Evolutionary conservation across 2,888 invertebrate genomes (phyloP).

Genomic region (Tenthredo scrophulariae): DNA sequence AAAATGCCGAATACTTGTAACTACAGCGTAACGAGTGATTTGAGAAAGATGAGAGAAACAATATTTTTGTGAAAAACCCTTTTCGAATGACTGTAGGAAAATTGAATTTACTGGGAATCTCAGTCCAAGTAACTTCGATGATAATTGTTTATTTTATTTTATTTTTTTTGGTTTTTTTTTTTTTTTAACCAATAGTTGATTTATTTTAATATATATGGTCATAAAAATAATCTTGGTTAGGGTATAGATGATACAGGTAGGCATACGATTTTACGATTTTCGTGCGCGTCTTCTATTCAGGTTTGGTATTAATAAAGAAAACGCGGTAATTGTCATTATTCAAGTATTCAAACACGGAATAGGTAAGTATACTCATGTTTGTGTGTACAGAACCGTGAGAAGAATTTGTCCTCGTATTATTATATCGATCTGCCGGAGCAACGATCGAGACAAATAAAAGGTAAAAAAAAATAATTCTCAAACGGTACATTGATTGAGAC

Average conservation of each 20-base stretch:
- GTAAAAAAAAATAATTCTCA: neutral
- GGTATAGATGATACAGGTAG: neutral
- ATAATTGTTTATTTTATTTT: neutral
- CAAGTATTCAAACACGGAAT: neutral
- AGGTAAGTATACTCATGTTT: too few relatives aligned
- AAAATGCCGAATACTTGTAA: too few relatives aligned
- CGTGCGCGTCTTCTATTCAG: neutral
- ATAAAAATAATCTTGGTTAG: neutral
- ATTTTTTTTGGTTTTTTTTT: neutral
- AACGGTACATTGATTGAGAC: neutral
- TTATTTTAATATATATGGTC: neutral
- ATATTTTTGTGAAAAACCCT: too few relatives aligned
- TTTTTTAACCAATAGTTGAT: neutral
- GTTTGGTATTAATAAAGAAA: slow-evolving; percentile 1
- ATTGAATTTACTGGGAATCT: neutral
- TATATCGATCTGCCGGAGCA: neutral
- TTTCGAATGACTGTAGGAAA: neutral
- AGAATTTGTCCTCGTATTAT: neutral
- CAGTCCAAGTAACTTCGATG: neutral
- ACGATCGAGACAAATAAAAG: neutral
- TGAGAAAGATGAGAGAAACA: too few relatives aligned
- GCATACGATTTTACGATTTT: slow-evolving; percentile 17
- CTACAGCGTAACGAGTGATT: too few relatives aligned
- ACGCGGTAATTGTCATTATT: neutral
- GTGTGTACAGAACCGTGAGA: slow-evolving; percentile 1